Percentiles rank a stretch among this genome's conserved stretches.
Conservation (phyloP, 2,797 vertebrate genomes). For the Phoxinus dragarum region DNA sequence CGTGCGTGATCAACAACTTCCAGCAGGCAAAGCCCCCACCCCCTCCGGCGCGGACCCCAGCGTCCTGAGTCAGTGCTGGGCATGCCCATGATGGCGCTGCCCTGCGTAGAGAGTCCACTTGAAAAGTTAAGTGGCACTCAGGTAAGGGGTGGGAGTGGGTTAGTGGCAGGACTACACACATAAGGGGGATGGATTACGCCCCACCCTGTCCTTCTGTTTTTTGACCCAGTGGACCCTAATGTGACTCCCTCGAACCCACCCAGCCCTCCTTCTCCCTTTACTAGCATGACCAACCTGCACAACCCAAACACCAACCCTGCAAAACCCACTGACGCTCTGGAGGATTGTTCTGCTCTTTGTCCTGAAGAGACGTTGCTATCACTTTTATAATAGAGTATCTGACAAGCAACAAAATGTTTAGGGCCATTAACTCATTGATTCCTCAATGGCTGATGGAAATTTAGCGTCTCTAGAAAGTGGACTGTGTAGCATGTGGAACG, state of each 20-base stretch:
- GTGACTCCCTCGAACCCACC: conserved; percentile 42
- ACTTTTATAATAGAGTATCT: conserved; percentile 1
- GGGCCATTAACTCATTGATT: background rate
- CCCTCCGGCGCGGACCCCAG: conserved; percentile 57
- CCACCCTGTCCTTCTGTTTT: conserved; percentile 44
- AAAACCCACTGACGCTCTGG: conserved; percentile 35
- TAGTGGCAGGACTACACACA: conserved; percentile 53
- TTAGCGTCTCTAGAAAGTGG: background rate
- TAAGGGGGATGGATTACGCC: conserved; percentile 48
- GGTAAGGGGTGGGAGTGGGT: conserved; percentile 83
- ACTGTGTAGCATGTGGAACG: conserved; percentile 17
- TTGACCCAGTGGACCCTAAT: conserved; percentile 56
- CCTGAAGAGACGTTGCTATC: conserved; percentile 23
- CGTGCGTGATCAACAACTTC: conserved; percentile 92
- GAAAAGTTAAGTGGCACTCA: conserved; percentile 94
- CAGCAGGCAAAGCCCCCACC: conserved; percentile 73
- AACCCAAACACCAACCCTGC: conserved; percentile 39
- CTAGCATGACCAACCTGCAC: conserved; percentile 48
- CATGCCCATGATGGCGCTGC: conserved; percentile 79
- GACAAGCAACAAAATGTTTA: conserved; percentile 4
- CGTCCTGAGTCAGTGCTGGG: conserved; percentile 77
- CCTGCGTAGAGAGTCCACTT: conserved; percentile 87
- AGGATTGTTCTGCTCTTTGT: conserved; percentile 29
- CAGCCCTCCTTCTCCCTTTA: conserved; percentile 48
- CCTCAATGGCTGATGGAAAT: background rate